Conservation (phyloP, 2,888 invertebrate species). For the Scaptomyza caliginosa region DNA sequence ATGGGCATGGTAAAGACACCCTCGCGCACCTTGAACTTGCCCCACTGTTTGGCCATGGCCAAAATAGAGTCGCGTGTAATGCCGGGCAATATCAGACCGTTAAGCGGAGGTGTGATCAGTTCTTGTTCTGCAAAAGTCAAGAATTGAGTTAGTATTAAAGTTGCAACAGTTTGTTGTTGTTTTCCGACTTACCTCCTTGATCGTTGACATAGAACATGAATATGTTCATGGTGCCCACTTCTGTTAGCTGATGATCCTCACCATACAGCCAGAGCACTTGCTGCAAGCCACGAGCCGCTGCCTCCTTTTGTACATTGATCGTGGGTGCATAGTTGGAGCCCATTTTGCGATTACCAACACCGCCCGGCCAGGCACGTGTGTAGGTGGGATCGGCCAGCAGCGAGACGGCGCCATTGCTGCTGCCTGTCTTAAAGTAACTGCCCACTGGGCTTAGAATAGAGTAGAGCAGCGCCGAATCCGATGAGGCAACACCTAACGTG, state of each 20-base stretch:
- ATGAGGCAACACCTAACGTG: slow-evolving; percentile 94
- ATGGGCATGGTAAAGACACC: slow-evolving; percentile 93
- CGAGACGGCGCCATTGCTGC: slow-evolving; percentile 88
- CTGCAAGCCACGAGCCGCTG: slow-evolving; percentile 90
- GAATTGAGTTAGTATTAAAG: no score
- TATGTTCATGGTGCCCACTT: slow-evolving; percentile 99
- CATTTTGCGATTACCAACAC: slow-evolving; percentile 97
- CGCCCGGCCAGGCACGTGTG: slow-evolving; percentile 95
- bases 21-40: slow-evolving; percentile 93
- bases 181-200: slow-evolving; percentile 92
- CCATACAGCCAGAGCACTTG: slow-evolving; percentile 99
- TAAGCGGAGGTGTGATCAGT: slow-evolving; percentile 95
- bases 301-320: slow-evolving; percentile 92
- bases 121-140: slow-evolving; percentile 89
- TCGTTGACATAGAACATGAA: slow-evolving; percentile 95
- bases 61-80: slow-evolving; percentile 95
- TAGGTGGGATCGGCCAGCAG: slow-evolving; percentile 96
- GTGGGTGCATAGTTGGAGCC: slow-evolving; percentile 97
- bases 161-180: no score
- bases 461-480: slow-evolving; percentile 95
- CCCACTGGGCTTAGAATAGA: slow-evolving; percentile 97
- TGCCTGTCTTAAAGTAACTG: slow-evolving; percentile 91
- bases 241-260: slow-evolving; percentile 95
- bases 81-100: slow-evolving; percentile 97
- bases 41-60: slow-evolving; percentile 92